Percentiles rank a stretch among this genome's conserved stretches.
Evolutionary conservation across 2,113 vertebrate genomes (phyloP).

Genomic region (Oreochromis niloticus): DNA sequence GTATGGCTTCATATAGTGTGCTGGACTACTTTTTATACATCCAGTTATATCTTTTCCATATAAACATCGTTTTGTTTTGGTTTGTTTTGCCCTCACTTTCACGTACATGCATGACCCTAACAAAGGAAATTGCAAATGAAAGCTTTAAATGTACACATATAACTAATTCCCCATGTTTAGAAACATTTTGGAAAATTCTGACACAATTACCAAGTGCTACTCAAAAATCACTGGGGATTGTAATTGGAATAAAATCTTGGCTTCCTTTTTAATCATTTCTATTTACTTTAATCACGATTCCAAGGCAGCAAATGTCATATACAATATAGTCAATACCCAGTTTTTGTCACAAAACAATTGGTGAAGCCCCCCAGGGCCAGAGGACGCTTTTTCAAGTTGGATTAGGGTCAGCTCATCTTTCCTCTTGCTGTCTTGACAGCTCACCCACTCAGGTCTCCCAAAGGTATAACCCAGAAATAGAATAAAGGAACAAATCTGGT

Average conservation of each 20-base stretch:
- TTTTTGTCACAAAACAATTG: constrained; percentile 1
- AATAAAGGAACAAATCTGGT: neutral
- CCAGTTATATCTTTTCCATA: neutral
- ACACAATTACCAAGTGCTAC: neutral
- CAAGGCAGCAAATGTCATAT: neutral
- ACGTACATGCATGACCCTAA: neutral
- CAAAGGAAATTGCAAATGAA: neutral
- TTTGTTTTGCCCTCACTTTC: neutral
- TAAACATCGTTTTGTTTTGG: rapidly evolving
- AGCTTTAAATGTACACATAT: neutral
- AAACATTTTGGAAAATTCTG: neutral
- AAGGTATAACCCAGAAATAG: constrained; percentile 26
- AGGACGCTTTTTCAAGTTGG: constrained; percentile 7
- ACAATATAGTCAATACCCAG: neutral
- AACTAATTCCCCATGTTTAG: neutral
- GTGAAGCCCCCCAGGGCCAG: neutral
- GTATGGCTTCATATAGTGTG: neutral
- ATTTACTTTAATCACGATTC: neutral
- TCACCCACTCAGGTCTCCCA: constrained; percentile 41
- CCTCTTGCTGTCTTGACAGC: constrained; percentile 40
- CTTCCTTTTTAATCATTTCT: neutral
- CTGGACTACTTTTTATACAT: neutral
- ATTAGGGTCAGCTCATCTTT: constrained; percentile 24
- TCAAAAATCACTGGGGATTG: neutral
- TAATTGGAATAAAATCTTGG: neutral